Evolutionary conservation across 2,797 vertebrate species (phyloP), one percentile per base, ranked within the genome.

Genomic region (Anguilla anguilla): DNA sequence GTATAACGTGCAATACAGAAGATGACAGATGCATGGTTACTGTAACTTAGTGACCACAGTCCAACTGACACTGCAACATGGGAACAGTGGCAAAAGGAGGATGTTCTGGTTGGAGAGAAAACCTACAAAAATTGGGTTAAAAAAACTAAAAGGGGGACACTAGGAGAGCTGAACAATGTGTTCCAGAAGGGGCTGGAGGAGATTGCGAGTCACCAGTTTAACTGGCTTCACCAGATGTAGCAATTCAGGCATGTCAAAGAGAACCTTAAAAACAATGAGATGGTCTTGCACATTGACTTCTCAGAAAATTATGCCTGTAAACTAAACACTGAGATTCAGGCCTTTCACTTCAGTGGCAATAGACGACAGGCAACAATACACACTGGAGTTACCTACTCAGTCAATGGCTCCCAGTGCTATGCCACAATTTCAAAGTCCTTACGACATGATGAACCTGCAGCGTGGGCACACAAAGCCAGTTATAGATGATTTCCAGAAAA

Each of bases 121-220:
- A 89, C 79, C 3, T 87, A 89, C 77, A 86, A 89, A 77, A 89
- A 89, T 67, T 89, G 85, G 87, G 84, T 88, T 15, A 88, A 88
- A n/a, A 85, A 57, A 57, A 85, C 64, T 17, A 28, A 86, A 86
- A 81, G 6, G 17, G 88, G 88, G 6, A 69, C 77, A 51, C 0
- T 84, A 25, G 86, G 64, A 61, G 11, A 85, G 46, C 79, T 88
- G 22, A 11, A 51, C 55, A 79, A 83, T 10, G 46, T 31, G 79
- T 89, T 86, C 49, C 25, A 77, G 0, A 74, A 10, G 13, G 85
- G 19, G 31, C 43, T 89, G 49, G 85, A 89, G 64, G 72, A 13
- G 2, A n/a, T 86, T 83, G 88, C 53, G 11, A 86, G 46, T n/a
- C 86, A 87, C 17, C 64, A 84, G 10, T 87, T 57, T 43, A 89